Evolutionary conservation across 2,797 vertebrate genomes (phyloP).

Genomic region (Semotilus atromaculatus): DNA sequence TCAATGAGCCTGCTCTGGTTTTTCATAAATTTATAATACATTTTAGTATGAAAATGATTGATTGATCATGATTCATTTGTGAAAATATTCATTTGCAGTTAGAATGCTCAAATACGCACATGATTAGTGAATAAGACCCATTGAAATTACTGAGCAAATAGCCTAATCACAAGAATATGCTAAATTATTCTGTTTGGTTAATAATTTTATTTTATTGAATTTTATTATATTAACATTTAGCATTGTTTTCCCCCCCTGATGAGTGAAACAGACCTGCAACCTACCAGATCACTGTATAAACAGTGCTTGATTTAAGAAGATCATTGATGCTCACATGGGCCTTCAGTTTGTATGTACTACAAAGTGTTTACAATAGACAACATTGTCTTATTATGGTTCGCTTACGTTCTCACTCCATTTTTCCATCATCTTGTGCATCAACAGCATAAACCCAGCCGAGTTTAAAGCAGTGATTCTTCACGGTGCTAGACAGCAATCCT

Average conservation of each 20-base stretch:
- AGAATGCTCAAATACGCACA: not conserved
- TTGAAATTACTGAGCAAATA: not conserved
- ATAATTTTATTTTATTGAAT: not conserved
- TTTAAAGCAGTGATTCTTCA: not conserved
- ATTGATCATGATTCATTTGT: not conserved
- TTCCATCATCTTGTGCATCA: not conserved
- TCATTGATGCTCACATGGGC: not conserved
- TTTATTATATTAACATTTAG: not conserved
- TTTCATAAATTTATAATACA: not conserved
- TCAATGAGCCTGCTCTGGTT: not conserved
- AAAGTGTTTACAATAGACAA: not conserved
- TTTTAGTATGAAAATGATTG: not conserved
- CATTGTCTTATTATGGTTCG: not conserved
- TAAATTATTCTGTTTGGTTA: not conserved
- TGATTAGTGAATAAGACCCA: not conserved
- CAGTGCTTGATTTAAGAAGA: not conserved
- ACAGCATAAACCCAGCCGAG: conserved; percentile 5
- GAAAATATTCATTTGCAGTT: not conserved
- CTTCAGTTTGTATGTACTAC: not conserved
- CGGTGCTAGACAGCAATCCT: conserved; percentile 42
- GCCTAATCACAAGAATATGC: not conserved
- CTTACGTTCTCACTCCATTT: not conserved
- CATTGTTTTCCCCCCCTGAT: not conserved
- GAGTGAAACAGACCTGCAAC: not conserved
- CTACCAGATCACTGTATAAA: not conserved